Base-by-base conservation (phyloP, 2,888 invertebrate genomes). In the Podotricha telesiphe region DNA sequence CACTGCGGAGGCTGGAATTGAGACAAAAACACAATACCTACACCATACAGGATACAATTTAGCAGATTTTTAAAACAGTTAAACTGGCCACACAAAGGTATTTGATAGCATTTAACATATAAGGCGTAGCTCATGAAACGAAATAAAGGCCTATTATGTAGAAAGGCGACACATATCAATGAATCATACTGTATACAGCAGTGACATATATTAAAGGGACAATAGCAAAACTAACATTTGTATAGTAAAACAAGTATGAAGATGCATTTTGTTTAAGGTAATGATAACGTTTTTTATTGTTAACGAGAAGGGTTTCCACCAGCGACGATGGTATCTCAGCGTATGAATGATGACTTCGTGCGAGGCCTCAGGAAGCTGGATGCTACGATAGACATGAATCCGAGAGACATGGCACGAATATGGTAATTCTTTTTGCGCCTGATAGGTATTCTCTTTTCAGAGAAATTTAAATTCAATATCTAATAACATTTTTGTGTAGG, bases 301-400 rank as follows among this genome's bases (percentile, higher is more conserved):
- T 92, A 93, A 92, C 92, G 91, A 91, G 92, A 86, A 81, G 81
- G 85, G 84, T 87, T 87, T 84, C 85, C 86, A 86, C 86, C 87
- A 86, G 87, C 86, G 82, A 87, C 88, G 92, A 93, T 93, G 91
- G 90, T 93, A 93, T 93, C 93, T 88, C 77, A 83, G 85, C 85
- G 86, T 91, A 93, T 92, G 93, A 93, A 93, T 91, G 93, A 93
- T 93, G 91, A 90, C 90, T 92, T 93, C 92, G 93, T 92, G 93
- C 91, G 84, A 80, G 82, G 88, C 87, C 88, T 87, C 85, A 88
- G 85, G 87, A 88, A 89, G 86, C 85, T 86, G 85, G 80, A 81
- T 79, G 78, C 74, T 79, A 77, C 82, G 85, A 87, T 88, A 87
- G 86, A 85, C 87, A 82, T 83, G 82, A 84, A 82, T 78, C 77